A percentile compares a stretch with the other conserved stretches of the same genome.
These are phyloP conservation scores for Diachasmimorpha longicaudata DNA, from an alignment of 1,140 invertebrate species.

Conservation along the genomic window DNA sequence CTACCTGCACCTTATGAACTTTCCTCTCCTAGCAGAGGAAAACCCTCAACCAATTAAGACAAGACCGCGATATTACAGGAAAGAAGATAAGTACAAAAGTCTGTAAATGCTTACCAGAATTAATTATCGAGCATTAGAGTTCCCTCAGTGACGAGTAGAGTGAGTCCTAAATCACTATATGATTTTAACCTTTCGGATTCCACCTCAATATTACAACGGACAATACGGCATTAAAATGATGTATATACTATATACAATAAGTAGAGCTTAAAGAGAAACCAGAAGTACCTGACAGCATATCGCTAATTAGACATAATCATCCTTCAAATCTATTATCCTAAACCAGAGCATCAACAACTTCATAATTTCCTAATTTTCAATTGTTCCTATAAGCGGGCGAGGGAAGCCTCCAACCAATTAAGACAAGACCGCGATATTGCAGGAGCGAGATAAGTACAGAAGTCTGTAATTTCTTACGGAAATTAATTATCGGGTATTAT, in stretches of 20 bases:
- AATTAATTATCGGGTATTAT: neutral
- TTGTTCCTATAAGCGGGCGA: neutral
- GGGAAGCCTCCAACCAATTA: constrained; percentile 40
- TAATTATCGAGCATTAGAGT: neutral
- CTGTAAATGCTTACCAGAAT: neutral
- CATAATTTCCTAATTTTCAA: too few relatives aligned
- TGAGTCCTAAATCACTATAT: neutral
- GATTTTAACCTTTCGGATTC: too few relatives aligned
- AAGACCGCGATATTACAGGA: constrained; percentile 2
- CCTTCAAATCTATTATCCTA: too few relatives aligned
- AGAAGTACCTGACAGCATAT: too few relatives aligned
- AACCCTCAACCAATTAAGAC: constrained; percentile 41
- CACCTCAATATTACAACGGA: neutral
- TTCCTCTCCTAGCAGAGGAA: neutral
- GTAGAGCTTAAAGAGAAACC: too few relatives aligned
- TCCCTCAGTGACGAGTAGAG: neutral
- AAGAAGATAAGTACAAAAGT: constrained; percentile 7
- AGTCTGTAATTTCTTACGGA: neutral
- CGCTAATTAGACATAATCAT: too few relatives aligned
- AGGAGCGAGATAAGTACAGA: constrained; percentile 2
- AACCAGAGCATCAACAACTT: too few relatives aligned
- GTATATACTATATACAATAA: too few relatives aligned
- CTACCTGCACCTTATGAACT: neutral
- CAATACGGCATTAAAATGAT: neutral
- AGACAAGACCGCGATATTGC: constrained; percentile 13